These are phyloP conservation scores for Ptychadena robeensis DNA, from an alignment of 2,797 vertebrate species.

Conservation along the genomic window DNA sequence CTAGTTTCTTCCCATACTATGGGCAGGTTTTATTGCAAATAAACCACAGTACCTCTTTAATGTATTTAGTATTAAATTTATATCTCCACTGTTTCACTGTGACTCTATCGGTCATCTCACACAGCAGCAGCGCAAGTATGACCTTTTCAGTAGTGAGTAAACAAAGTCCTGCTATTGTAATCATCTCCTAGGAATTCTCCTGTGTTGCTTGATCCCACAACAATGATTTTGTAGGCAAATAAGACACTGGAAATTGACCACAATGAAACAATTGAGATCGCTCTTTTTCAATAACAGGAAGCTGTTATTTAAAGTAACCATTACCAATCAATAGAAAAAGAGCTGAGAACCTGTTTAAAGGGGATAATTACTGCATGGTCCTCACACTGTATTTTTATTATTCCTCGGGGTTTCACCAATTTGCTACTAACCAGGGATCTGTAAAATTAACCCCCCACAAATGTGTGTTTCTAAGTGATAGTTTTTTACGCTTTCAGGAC, in stretches of 20 bases:
- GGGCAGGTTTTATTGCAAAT: no score
- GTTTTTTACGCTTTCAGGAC: background rate
- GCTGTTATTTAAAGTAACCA: background rate
- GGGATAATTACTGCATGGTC: slow-evolving; percentile 14
- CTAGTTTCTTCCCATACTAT: no score
- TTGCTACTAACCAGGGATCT: background rate
- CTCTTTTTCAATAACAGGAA: slow-evolving; percentile 11
- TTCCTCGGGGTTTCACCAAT: background rate
- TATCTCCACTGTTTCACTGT: slow-evolving; percentile 24
- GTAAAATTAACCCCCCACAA: background rate
- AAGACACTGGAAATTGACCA: slow-evolving; percentile 33
- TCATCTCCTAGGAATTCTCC: slow-evolving; percentile 44
- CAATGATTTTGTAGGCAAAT: slow-evolving; percentile 44
- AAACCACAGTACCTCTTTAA: background rate
- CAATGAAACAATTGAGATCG: slow-evolving; percentile 39
- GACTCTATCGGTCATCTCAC: slow-evolving; percentile 44
- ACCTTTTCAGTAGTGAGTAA: slow-evolving; percentile 54
- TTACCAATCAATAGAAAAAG: slow-evolving; percentile 28
- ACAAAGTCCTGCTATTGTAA: slow-evolving; percentile 33
- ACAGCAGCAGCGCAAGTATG: slow-evolving; percentile 28
- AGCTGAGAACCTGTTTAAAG: background rate
- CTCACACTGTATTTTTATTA: slow-evolving; percentile 15
- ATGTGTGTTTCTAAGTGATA: background rate
- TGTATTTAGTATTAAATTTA: slow-evolving; percentile 19
- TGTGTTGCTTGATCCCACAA: slow-evolving; percentile 33